These are phyloP conservation scores for Brachionus rotundiformis DNA, from an alignment of 1,140 invertebrate species.

Conservation along the genomic window DNA sequence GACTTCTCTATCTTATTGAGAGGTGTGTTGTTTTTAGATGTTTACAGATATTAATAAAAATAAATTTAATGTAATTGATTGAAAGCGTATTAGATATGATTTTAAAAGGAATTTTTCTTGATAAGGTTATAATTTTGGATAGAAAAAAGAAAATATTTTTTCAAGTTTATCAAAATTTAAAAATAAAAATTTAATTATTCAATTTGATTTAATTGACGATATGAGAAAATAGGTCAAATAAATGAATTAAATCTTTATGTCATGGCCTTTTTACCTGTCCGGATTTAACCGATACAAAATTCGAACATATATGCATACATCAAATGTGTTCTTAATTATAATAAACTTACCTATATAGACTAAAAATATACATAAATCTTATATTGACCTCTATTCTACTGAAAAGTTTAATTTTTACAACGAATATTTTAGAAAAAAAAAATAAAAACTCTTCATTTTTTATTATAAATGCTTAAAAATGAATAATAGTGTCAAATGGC, in stretches of 20 bases:
- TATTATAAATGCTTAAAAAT: background rate
- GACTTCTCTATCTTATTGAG: too few species aligned
- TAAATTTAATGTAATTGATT: too few species aligned
- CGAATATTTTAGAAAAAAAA: background rate
- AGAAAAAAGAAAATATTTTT: too few species aligned
- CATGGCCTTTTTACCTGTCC: background rate
- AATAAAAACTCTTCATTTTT: background rate
- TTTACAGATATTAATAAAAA: too few species aligned
- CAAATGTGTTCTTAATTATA: background rate
- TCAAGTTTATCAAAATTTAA: too few species aligned
- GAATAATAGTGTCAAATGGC: background rate
- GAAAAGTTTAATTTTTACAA: background rate
- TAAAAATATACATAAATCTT: background rate
- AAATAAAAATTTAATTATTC: too few species aligned
- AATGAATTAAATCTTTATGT: background rate
- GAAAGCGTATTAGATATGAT: too few species aligned
- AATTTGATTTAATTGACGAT: background rate
- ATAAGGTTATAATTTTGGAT: too few species aligned
- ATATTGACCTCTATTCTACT: background rate
- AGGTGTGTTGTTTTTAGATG: too few species aligned
- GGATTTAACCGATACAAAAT: background rate
- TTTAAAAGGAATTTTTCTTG: too few species aligned
- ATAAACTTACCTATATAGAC: conserved; percentile 11
- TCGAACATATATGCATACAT: background rate
- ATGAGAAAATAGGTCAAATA: background rate